phyloP scores from a whole-genome alignment of 2,113 vertebrate species.

The Crotalus viridis region DNA sequence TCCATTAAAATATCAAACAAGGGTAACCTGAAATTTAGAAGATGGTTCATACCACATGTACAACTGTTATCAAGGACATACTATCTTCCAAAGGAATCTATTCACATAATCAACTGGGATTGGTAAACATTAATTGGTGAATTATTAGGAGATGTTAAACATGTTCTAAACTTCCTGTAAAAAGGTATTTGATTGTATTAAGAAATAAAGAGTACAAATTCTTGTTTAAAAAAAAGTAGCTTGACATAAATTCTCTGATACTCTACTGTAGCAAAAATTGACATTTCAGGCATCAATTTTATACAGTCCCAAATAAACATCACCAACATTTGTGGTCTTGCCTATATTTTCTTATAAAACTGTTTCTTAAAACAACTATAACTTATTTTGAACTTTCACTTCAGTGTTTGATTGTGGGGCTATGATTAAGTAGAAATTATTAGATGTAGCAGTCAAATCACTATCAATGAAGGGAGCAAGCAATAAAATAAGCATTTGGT shows the following conservation, averaged over 20 bases:
- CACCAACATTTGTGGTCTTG: background rate
- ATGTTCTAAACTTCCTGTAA: background rate
- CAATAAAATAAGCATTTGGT: background rate
- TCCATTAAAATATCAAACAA: background rate
- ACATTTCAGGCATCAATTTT: background rate
- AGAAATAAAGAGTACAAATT: background rate
- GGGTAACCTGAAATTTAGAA: background rate
- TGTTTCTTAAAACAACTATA: background rate
- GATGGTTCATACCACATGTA: background rate
- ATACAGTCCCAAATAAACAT: background rate
- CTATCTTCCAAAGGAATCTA: background rate
- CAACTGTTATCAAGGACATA: background rate
- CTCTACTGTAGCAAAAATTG: background rate
- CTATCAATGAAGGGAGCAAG: background rate
- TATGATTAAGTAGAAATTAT: background rate
- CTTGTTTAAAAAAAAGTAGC: background rate
- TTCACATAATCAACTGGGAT: background rate
- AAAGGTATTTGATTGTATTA: background rate
- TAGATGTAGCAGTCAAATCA: background rate
- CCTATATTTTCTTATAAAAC: background rate
- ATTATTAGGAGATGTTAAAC: background rate
- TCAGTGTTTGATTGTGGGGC: background rate
- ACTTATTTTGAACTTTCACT: background rate
- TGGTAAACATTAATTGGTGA: background rate
- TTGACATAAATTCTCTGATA: background rate